A percentile compares a stretch with the other conserved stretches of the same genome.
phyloP scores from a whole-genome alignment of 2,888 invertebrate species.

The Trimorus sp. region DNA sequence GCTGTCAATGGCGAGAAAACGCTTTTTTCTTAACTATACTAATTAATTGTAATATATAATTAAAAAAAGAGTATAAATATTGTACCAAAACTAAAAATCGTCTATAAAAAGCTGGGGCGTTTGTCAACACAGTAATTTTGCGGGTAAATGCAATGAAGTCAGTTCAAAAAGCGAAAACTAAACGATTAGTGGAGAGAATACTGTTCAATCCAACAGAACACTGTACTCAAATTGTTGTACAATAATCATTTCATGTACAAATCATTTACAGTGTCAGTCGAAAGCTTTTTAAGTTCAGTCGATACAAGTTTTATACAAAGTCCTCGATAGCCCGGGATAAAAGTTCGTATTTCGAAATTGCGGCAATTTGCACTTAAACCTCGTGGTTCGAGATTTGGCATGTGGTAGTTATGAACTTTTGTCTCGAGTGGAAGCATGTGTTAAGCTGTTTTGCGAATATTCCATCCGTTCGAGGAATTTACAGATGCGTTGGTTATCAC shows the following conservation, averaged over 20 bases:
- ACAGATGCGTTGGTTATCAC: no score
- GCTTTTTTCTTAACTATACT: no score
- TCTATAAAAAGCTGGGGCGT: no score
- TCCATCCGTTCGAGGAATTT: no score
- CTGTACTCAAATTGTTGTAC: slow-evolving; percentile 30
- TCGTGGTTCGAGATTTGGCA: neutral
- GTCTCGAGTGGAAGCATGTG: slow-evolving; percentile 10
- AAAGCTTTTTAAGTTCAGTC: slow-evolving; percentile 13
- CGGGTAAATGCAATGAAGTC: no score
- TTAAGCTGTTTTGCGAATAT: neutral
- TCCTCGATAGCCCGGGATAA: slow-evolving; percentile 7
- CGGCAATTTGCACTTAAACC: neutral
- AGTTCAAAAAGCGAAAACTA: slow-evolving; percentile 1
- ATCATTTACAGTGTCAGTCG: slow-evolving; percentile 8
- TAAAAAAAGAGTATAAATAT: no score
- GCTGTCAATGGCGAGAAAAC: slow-evolving; percentile 32
- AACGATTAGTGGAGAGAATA: slow-evolving; percentile 28
- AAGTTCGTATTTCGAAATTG: slow-evolving; percentile 10
- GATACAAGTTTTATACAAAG: slow-evolving; percentile 7
- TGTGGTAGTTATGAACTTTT: slow-evolving; percentile 11
- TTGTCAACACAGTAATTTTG: no score
- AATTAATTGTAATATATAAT: no score
- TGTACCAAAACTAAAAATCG: no score
- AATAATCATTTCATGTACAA: neutral
- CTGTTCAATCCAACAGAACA: slow-evolving; percentile 54